Evolutionary conservation across 2,113 vertebrate species (phyloP), one percentile per base, ranked within the genome.

Genomic region (Penelope pileata): DNA sequence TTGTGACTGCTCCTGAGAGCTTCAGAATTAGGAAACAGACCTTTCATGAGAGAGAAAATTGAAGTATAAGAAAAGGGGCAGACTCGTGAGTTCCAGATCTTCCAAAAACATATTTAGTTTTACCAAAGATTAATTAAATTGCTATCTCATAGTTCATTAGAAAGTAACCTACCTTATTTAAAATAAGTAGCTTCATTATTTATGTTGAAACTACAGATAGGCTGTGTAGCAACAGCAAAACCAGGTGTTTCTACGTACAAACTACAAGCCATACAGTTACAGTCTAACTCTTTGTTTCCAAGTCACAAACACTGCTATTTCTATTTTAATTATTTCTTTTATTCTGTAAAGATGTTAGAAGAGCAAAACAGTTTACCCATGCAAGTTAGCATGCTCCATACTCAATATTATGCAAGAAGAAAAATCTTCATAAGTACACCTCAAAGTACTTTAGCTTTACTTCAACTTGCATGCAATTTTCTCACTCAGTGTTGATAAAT

Each of bases 171-270:
- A 67, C 3, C 6, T 10, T 14, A 8, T 5, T 76, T 59, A 12
- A 32, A 12, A 30, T 22, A 0, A 56, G 7, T 47, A 9, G 9
- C 38, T 91, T 56, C 43, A 54, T 64, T 24, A 23, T 5, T 4
- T 7, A 26, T 6, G 2, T 43, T 80, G 42, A 83, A 83, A 60
- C 24, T 24, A 53, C 6, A 50, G 0, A 0, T 32, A 50, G 12
- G 47, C 23, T 26, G 53, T 11, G 12, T 19, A 54, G 43, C 19
- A 36, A 73, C 7, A 69, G 9, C 21, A 84, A 75, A 87, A n/a
- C 13, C 47, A 63, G 16, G 6, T 40, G 5, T 81, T 22, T 30
- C 32, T 64, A 5, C 2, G 9, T 56, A 16, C 54, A 68, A 47
- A 8, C 75, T 47, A 8, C n/a, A 66, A 32, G 36, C 42, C 42